phyloP scores from a whole-genome alignment of 2,888 invertebrate species.

The Artemia sp. region DNA sequence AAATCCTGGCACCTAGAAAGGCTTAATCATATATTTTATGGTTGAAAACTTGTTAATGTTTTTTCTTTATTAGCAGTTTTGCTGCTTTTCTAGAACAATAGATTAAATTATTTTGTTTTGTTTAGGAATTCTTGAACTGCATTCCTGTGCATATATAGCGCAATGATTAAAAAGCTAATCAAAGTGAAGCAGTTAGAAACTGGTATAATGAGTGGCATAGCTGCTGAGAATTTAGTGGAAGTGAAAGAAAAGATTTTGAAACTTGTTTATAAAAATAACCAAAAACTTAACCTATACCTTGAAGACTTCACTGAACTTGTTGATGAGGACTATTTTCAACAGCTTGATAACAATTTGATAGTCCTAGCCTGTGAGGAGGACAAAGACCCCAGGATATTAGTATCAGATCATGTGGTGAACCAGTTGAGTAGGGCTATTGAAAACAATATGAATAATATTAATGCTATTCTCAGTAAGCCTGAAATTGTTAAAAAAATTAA shows the following conservation, averaged over 20 bases:
- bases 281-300: constrained; percentile 3
- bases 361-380: constrained; percentile 41
- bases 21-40: no score
- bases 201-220: no score
- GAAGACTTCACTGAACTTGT: constrained; percentile 50
- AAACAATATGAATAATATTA: not conserved
- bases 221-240: not conserved
- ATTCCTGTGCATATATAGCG: no score
- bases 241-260: not conserved
- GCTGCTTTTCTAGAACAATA: no score
- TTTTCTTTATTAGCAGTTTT: no score
- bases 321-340: constrained; percentile 57
- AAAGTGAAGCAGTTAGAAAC: no score
- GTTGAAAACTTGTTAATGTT: no score
- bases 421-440: not conserved
- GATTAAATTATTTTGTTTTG: no score
- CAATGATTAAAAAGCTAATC: no score
- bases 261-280: not conserved
- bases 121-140: no score
- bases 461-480: constrained; percentile 34
- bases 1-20: no score
- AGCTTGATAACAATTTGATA: constrained; percentile 54
- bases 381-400: constrained; percentile 32
- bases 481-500: constrained; percentile 11
- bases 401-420: not conserved